A percentile compares a stretch with the other conserved stretches of the same genome.
Conservation (phyloP, 2,113 vertebrate species). For the Channa argus region DNA sequence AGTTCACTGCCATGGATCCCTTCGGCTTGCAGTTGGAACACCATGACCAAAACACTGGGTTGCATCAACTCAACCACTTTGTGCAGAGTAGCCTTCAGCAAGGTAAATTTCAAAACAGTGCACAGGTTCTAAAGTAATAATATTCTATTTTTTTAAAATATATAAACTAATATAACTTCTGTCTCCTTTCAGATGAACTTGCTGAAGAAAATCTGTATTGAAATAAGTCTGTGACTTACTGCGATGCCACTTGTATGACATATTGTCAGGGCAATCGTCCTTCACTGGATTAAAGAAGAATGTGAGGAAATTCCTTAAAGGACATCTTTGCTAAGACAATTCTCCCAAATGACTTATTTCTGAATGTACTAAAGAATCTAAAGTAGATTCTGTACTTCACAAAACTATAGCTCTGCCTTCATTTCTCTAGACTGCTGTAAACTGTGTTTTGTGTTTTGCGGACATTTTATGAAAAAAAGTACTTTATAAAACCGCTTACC, state of each 20-base stretch:
- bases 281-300: constrained; percentile 54
- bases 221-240: constrained; percentile 80
- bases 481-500: constrained; percentile 38
- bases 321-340: constrained; percentile 35
- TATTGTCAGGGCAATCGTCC: constrained; percentile 77
- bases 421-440: constrained; percentile 44
- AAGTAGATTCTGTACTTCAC: constrained; percentile 15
- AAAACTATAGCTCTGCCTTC: constrained; percentile 42
- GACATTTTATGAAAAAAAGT: constrained; percentile 51
- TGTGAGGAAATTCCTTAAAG: constrained; percentile 27
- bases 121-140: background rate
- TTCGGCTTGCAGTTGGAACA: constrained; percentile 53
- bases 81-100: constrained; percentile 64
- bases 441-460: constrained; percentile 22
- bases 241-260: constrained; percentile 77
- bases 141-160: background rate
- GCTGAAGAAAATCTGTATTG: constrained; percentile 76
- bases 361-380: constrained; percentile 47
- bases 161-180: background rate
- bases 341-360: constrained; percentile 19
- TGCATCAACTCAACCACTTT: constrained; percentile 80
- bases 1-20: constrained; percentile 48
- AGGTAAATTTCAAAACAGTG: constrained; percentile 55
- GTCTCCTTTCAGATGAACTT: constrained; percentile 68
- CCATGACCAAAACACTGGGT: constrained; percentile 66